These are phyloP conservation scores for Falco columbarius DNA, from an alignment of 2,797 vertebrate species.

Conservation along the genomic window DNA sequence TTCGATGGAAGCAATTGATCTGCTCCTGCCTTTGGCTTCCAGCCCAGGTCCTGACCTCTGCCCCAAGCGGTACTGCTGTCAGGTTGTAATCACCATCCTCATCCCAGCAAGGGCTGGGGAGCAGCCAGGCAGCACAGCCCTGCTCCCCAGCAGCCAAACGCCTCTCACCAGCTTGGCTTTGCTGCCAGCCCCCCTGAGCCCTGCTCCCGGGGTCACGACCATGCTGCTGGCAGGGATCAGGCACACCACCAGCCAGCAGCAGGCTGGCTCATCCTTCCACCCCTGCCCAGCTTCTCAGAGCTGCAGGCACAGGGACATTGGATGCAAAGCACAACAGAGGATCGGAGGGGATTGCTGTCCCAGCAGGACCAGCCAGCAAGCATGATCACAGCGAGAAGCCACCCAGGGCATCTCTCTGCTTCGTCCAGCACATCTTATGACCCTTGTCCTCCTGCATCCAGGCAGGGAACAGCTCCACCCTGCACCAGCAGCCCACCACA, in stretches of 20 bases:
- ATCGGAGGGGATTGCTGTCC: not conserved
- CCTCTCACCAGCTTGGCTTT: conserved; percentile 26
- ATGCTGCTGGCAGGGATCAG: not conserved
- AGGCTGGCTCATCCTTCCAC: not conserved
- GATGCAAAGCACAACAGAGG: not conserved
- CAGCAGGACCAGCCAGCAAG: not conserved
- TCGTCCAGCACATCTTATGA: rapidly evolving
- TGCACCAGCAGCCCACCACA: not conserved
- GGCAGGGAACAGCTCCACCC: not conserved
- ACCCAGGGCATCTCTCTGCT: not conserved
- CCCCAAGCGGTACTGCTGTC: not conserved
- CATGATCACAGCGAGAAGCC: rapidly evolving
- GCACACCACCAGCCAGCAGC: not conserved
- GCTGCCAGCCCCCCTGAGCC: not conserved
- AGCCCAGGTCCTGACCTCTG: rapidly evolving
- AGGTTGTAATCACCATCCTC: not conserved
- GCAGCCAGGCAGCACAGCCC: not conserved
- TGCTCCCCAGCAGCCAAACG: not conserved
- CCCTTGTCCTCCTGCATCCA: not conserved
- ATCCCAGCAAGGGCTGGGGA: not conserved
- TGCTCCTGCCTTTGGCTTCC: not conserved
- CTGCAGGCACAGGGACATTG: rapidly evolving
- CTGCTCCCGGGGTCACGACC: not conserved
- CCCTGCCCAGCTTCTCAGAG: not conserved
- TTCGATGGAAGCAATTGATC: rapidly evolving